Evolutionary conservation across 1,140 invertebrate species (phyloP), one percentile per base, ranked within the genome.

Genomic region (Muscidifurax raptorellus): DNA sequence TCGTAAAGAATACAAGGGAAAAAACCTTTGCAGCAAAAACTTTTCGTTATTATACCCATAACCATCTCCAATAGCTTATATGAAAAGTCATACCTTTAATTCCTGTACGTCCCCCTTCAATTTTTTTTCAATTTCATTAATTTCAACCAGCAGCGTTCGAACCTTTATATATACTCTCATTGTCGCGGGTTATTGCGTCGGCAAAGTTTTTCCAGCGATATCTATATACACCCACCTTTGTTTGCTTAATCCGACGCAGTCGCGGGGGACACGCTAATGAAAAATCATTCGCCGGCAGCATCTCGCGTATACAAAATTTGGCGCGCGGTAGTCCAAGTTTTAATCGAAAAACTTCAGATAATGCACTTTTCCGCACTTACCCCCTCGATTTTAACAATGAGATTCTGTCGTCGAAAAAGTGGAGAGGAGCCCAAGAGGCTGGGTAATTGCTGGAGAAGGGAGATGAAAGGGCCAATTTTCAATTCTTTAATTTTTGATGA

Each of bases 261-360:
- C 32, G 52, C 59, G 40, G 52, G 32, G 32, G 47, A 76, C 28
- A 32, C 1, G 67, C 52, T 59, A 82, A 82, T 82, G 80, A 75
- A 82, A 82, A 82, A 82, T 64, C 71, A 74, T 82, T 82, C 71
- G 69, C 28, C 47, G n/a, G 22, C 66, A 27, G 47, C n/a, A n/a
- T n/a, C 13, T 36, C 32, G n/a, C 64, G 28, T 30, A 67, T 27
- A 67, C 59, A 22, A 2, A 52, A 36, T 52, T 25, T 71, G 36
- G 22, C 27, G 18, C 32, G 7, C 80, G 47, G 18, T n/a, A 4
- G 52, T n/a, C 18, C 15, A 85, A 85, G 32, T 85, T 85, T 67
- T 85, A 85, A 85, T 85, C 52, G 83, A 85, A 85, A 85, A 85
- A 85, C 83, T 85, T 81, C 27, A 77, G 74, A 74, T 74, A 75